Base-by-base conservation (phyloP, 2,797 vertebrate species). In the Bryconaethiops microstoma region DNA sequence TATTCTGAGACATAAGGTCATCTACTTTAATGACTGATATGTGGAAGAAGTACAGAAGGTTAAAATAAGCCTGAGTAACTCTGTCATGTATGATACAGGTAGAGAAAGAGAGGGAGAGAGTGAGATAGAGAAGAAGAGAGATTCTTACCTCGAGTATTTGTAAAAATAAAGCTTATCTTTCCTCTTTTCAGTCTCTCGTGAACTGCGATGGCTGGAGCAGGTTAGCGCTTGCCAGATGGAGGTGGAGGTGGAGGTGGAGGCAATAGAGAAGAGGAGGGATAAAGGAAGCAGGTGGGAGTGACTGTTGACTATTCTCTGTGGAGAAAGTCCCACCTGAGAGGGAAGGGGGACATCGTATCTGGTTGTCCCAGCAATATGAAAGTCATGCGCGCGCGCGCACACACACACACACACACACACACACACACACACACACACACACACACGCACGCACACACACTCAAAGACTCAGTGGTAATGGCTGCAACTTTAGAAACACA, bases 281-380 rank as follows among this genome's bases (percentile, higher is more conserved):
- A 52, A 63, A 55, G 52, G 74, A 67, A 75, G 74, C 76, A 86
- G 92, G 92, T n/a, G 88, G 86, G 87, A 83, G 87, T 87, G 77
- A 67, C 83, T 77, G 62, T 29, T 77, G 73, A 77, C 83, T 84
- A 76, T 83, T 65, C 70, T 76, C 88, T 92, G 84, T 70, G 5
- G n/a, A 73, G 74, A 80, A 68, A 65, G 52, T 64, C 57, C 64
- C 70, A 77, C 81, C 79, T 76, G 83, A 72, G 85, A 82, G 86
- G 76, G 70, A 59, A 69, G 80, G 48, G 23, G 57, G 23, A 74
- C 57, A 84, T 86, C 70, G 65, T 77, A 64, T 60, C 35, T 62
- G 59, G 79, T 23, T 75, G 74, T n/a, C 72, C 83, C 80, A 82
- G 21, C 54, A 12, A 52, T 42, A 29, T 65, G 4, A 80, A 76